Evolutionary conservation across 2,113 vertebrate genomes (phyloP).

Genomic region (Ptilonorhynchus violaceus): DNA sequence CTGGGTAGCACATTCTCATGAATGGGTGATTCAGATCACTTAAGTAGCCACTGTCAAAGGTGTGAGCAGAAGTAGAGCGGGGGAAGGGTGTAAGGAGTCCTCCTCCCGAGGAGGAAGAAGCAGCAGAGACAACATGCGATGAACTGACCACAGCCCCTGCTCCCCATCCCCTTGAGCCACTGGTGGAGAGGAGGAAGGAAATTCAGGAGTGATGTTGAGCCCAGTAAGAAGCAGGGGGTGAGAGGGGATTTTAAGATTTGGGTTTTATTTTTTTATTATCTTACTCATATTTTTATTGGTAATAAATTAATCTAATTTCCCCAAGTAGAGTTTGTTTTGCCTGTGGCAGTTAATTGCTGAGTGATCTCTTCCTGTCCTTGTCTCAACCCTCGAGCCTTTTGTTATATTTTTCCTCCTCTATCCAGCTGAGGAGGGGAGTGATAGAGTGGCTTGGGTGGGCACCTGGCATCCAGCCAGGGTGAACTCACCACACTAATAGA

Average conservation of each 20-base stretch:
- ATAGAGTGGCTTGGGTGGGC: neutral
- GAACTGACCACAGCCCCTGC: accelerated
- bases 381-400: neutral
- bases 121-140: neutral
- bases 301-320: neutral
- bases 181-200: neutral
- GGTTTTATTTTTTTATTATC: neutral
- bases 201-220: neutral
- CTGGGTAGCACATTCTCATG: neutral
- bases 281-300: neutral
- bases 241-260: neutral
- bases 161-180: neutral
- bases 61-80: neutral
- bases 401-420: neutral
- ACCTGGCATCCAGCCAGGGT: neutral
- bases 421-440: neutral
- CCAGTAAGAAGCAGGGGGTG: accelerated
- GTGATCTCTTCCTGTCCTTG: neutral
- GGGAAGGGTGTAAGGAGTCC: neutral
- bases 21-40: neutral
- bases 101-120: neutral
- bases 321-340: neutral
- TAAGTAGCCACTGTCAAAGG: neutral
- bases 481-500: neutral
- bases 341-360: neutral